Evolutionary conservation across 1,140 invertebrate genomes (phyloP).

Genomic region (Acyrthosiphon pisum): DNA sequence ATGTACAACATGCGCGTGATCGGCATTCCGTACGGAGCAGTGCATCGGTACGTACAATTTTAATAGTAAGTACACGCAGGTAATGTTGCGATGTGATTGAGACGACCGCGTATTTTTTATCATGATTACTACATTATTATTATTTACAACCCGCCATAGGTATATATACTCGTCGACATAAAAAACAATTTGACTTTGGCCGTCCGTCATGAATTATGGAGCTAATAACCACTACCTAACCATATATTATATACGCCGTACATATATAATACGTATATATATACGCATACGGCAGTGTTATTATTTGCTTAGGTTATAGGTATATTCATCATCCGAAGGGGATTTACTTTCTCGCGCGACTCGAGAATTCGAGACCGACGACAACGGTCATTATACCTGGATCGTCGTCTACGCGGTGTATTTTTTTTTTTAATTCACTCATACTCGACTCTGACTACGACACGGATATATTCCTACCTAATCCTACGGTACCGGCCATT

Average conservation of each 20-base stretch:
- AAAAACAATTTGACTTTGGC: conserved; percentile 26
- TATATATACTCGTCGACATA: neutral
- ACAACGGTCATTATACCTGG: neutral
- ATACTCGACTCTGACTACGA: neutral
- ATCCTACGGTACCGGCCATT: too few relatives aligned
- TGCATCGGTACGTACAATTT: neutral
- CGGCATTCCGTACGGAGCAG: neutral
- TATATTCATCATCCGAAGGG: neutral
- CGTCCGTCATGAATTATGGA: conserved; percentile 25
- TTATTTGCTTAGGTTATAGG: neutral
- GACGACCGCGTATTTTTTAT: conserved; percentile 11
- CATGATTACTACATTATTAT: neutral
- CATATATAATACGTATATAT: neutral
- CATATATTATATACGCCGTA: neutral
- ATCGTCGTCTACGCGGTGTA: neutral
- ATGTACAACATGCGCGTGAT: neutral
- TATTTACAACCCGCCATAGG: neutral
- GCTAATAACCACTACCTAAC: neutral
- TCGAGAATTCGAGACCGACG: neutral
- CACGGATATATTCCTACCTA: too few relatives aligned
- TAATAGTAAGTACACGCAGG: neutral
- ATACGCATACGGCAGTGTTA: too few relatives aligned
- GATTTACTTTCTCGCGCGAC: neutral
- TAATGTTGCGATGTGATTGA: neutral
- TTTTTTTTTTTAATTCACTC: neutral